Percentiles rank a stretch among this genome's conserved stretches.
Evolutionary conservation across 2,797 vertebrate genomes (phyloP).

Genomic region (Cyclopterus lumpus): DNA sequence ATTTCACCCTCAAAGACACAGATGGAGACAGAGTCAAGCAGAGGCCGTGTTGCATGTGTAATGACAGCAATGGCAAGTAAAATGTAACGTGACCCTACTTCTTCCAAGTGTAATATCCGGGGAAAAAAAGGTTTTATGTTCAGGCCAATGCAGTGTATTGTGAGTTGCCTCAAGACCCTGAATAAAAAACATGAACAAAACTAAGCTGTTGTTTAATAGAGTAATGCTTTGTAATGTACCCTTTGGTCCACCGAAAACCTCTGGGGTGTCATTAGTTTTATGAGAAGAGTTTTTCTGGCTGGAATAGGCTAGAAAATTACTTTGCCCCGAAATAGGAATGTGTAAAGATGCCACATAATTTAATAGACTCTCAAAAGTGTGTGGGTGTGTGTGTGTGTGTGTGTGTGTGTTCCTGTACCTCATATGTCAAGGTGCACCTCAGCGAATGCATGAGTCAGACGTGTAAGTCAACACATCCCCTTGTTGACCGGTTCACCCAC

Average conservation of each 20-base stretch:
- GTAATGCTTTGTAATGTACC: conserved; percentile 24
- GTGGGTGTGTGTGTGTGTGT: conserved; percentile 10
- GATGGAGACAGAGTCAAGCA: conserved; percentile 15
- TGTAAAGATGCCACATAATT: conserved; percentile 23
- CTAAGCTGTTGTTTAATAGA: conserved; percentile 25
- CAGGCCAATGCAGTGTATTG: not conserved
- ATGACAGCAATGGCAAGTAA: conserved; percentile 5
- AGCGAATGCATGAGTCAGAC: conserved; percentile 16
- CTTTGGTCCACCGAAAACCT: conserved; percentile 29
- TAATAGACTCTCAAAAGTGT: conserved; percentile 4
- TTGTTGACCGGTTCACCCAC: conserved; percentile 45
- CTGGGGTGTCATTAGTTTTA: conserved; percentile 36
- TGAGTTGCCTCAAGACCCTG: not conserved
- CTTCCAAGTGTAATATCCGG: not conserved
- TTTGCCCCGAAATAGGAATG: conserved; percentile 13
- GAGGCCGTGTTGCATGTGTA: conserved; percentile 1
- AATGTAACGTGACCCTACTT: conserved; percentile 4
- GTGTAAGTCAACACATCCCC: conserved; percentile 22
- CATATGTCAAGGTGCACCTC: conserved; percentile 25
- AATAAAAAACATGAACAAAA: conserved; percentile 24
- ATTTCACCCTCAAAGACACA: not conserved
- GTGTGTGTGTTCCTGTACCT: not conserved
- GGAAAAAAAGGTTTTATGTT: not conserved
- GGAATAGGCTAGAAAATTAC: conserved; percentile 21
- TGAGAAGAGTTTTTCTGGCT: conserved; percentile 18